Evolutionary conservation across 2,888 invertebrate genomes (phyloP).

Genomic region (Ferdinandea cuprea): DNA sequence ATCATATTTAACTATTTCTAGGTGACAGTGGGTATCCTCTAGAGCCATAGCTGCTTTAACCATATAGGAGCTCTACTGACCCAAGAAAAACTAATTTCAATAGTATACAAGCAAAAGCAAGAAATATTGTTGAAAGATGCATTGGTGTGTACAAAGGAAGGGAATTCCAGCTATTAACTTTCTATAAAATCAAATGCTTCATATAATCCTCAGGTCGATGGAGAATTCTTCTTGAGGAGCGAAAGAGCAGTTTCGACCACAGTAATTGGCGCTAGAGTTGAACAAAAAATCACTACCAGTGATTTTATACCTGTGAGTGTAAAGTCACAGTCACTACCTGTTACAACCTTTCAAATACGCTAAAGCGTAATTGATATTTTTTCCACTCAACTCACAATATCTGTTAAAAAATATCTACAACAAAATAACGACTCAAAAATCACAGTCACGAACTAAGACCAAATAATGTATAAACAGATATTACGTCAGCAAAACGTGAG

Average conservation of each 20-base stretch:
- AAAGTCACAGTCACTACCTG: too few species aligned
- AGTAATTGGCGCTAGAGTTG: neutral
- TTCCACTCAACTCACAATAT: too few species aligned
- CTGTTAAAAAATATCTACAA: neutral
- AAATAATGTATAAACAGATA: neutral
- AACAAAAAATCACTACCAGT: too few species aligned
- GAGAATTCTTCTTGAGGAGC: conserved; percentile 3
- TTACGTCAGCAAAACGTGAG: too few species aligned
- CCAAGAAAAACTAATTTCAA: neutral
- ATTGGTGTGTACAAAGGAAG: conserved; percentile 5
- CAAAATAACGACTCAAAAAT: neutral
- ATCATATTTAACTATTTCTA: neutral
- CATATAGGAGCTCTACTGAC: neutral
- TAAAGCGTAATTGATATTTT: too few species aligned
- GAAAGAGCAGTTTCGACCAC: neutral
- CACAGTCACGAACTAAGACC: neutral
- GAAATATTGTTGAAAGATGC: conserved; percentile 8
- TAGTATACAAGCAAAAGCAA: conserved; percentile 7
- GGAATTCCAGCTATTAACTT: neutral
- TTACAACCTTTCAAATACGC: too few species aligned
- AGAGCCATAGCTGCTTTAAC: neutral
- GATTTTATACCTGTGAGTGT: too few species aligned
- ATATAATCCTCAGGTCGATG: conserved; percentile 9
- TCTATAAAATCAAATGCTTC: neutral
- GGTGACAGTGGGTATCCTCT: conserved; percentile 3